These are phyloP conservation scores for Hemithea aestivaria DNA, from an alignment of 2,888 invertebrate genomes.

Conservation along the genomic window DNA sequence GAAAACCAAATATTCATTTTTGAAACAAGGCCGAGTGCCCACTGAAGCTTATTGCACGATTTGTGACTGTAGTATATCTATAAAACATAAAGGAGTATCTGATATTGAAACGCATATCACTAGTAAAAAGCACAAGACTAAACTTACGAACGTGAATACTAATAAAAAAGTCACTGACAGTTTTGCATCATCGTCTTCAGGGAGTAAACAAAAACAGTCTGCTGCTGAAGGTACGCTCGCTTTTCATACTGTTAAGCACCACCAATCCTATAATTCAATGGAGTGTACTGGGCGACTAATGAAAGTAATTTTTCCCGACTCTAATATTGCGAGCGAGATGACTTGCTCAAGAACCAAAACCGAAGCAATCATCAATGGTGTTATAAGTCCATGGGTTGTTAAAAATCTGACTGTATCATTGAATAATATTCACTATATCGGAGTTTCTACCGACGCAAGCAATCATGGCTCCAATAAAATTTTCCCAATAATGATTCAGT, in stretches of 20 bases:
- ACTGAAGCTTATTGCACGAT: constrained; percentile 2
- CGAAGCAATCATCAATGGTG: constrained; percentile 18
- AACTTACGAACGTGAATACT: constrained; percentile 1
- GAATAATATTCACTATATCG: constrained; percentile 10
- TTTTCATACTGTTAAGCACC: background rate
- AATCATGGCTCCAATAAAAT: constrained; percentile 18
- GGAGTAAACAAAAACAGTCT: constrained; percentile 2
- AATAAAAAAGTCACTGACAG: constrained; percentile 1
- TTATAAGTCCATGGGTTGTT: constrained; percentile 15
- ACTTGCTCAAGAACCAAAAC: constrained; percentile 9
- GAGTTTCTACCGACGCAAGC: constrained; percentile 17
- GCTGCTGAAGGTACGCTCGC: constrained; percentile 1
- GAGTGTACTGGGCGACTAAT: constrained; percentile 1
- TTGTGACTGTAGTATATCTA: constrained; percentile 1
- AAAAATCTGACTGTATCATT: constrained; percentile 8
- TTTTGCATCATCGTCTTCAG: constrained; percentile 4
- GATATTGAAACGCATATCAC: constrained; percentile 7
- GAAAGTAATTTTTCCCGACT: constrained; percentile 1
- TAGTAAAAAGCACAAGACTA: constrained; percentile 8
- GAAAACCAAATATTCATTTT: constrained; percentile 2
- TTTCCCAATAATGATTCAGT: constrained; percentile 15
- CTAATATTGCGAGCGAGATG: constrained; percentile 5
- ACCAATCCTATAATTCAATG: constrained; percentile 5
- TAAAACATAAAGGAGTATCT: constrained; percentile 3
- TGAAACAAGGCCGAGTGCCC: constrained; percentile 1